A percentile compares a stretch with the other conserved stretches of the same genome.
Conservation (phyloP, 1,140 invertebrate genomes). For the Conus betulinus region DNA sequence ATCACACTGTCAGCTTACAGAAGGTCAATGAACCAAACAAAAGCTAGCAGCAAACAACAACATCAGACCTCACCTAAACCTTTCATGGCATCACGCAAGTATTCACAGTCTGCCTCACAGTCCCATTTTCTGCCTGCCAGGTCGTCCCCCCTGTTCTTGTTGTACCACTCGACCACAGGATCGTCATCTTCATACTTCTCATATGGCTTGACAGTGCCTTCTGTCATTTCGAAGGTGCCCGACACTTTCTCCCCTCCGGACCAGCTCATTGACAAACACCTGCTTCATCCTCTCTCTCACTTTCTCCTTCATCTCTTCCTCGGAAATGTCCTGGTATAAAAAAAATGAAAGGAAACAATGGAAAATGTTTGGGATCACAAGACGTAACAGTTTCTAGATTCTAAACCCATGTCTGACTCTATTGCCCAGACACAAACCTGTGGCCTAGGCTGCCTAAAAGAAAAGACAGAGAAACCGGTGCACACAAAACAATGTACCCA, state of each 20-base stretch:
- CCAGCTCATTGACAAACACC: constrained; percentile 54
- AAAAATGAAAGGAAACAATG: too few relatives aligned
- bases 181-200: constrained; percentile 53
- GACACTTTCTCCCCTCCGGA: constrained; percentile 55
- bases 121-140: constrained; percentile 61
- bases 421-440: too few relatives aligned
- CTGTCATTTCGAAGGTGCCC: constrained; percentile 62
- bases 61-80: constrained; percentile 61
- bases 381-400: too few relatives aligned
- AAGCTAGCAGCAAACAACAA: not conserved
- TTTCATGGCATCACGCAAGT: constrained; percentile 71
- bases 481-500: too few relatives aligned
- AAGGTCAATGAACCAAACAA: not conserved
- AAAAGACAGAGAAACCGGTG: too few relatives aligned
- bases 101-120: constrained; percentile 70
- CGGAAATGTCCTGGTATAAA: constrained; percentile 25
- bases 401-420: too few relatives aligned
- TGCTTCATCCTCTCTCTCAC: constrained; percentile 51
- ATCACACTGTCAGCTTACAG: too few relatives aligned
- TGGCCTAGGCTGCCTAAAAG: too few relatives aligned
- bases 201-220: constrained; percentile 67
- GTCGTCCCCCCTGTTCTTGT: constrained; percentile 42
- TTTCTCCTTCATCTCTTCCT: constrained; percentile 41
- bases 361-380: too few relatives aligned
- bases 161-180: constrained; percentile 54